Evolutionary conservation across 2,888 invertebrate genomes (phyloP).

Genomic region (Allacma fusca): DNA sequence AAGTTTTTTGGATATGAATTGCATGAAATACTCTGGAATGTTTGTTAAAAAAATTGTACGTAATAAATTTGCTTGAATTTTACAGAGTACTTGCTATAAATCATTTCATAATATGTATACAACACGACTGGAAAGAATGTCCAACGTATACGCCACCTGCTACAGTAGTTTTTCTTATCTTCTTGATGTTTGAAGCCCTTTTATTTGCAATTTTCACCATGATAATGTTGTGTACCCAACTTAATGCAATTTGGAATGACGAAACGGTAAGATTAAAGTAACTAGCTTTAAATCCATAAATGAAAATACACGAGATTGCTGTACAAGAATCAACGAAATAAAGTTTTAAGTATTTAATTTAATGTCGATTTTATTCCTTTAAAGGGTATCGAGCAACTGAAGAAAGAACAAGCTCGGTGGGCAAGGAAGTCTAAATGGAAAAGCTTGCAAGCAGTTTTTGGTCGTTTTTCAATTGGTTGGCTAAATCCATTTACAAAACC

Average conservation of each 20-base stretch:
- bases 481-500: constrained; percentile 89
- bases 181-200: constrained; percentile 91
- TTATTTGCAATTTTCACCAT: constrained; percentile 97
- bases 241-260: constrained; percentile 98
- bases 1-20: too few species aligned
- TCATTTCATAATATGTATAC: constrained; percentile 92
- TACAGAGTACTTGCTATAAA: constrained; percentile 75
- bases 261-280: constrained; percentile 78
- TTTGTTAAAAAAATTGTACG: too few species aligned
- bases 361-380: background rate
- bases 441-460: constrained; percentile 96
- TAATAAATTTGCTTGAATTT: constrained; percentile 63
- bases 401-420: constrained; percentile 94
- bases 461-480: constrained; percentile 93
- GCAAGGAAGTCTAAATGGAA: constrained; percentile 91
- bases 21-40: too few species aligned
- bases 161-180: constrained; percentile 89
- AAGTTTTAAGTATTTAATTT: too few species aligned
- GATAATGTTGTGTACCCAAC: constrained; percentile 95
- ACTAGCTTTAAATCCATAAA: background rate
- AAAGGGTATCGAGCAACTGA: constrained; percentile 95
- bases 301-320: too few species aligned
- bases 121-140: constrained; percentile 92
- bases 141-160: constrained; percentile 93
- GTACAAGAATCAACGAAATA: too few species aligned